Base-by-base conservation (phyloP, 2,797 vertebrate genomes). In the Gambelia wislizenii region DNA sequence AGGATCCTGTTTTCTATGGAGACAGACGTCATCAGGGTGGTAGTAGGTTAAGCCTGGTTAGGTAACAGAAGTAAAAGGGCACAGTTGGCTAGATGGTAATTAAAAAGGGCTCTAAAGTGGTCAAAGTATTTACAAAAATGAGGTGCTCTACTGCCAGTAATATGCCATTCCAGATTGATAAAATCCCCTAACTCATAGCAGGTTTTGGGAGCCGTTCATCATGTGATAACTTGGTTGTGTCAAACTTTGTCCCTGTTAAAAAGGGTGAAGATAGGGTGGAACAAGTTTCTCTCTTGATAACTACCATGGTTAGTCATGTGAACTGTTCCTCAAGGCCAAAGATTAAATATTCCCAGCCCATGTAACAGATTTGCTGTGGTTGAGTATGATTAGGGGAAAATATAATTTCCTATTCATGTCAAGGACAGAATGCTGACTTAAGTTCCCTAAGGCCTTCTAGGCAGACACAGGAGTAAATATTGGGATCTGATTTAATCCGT, bases 21-120 rank as follows among this genome's bases (percentile, higher is more conserved):
- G 88, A 78, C 88, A 90, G 91, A 92, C 89, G 81, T 95, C 90
- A 30, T n/a, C 10, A 10, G 13, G 13, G 92, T 18, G 36, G 90
- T 86, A 89, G 78, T 87, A 92, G 79, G 85, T 92, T 94, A 93
- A 95, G 93, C 92, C 92, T 39, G 36, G 89, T 95, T 95, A 95
- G 94, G 92, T 95, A 95, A 96, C 30, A 0, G 85, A 81, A 16
- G 13, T 3, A 4, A 89, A 84, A 91, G 81, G 93, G 77, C 75
- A 2, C 14, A 89, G 87, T 83, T n/a, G 92, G 44, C 90, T 88
- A 74, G 78, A 7, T 84, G 91, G 83, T 33, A 25, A 22, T n/a
- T 36, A 90, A 87, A 80, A 77, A 56, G 84, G 86, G 61, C 6
- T 77, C 0, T 0, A 10, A 69, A 70, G 2, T 52, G 56, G 27